Conservation (phyloP, 2,113 vertebrate species). For the Nycticebus coucang region DNA sequence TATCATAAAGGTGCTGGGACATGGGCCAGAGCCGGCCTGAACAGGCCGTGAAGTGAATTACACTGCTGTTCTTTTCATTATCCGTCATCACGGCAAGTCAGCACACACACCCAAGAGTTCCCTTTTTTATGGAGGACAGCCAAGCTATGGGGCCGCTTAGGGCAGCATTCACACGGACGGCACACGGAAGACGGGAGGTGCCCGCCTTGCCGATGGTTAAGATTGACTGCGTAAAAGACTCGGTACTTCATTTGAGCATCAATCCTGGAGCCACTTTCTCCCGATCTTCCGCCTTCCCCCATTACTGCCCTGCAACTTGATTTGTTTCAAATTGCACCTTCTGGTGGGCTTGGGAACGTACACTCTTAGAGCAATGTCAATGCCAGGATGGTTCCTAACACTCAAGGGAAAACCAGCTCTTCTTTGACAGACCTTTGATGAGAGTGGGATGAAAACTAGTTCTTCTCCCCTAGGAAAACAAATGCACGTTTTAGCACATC, state of each 20-base stretch:
- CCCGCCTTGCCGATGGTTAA: neutral
- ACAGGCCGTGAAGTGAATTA: neutral
- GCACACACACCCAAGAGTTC: neutral
- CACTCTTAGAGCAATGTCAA: neutral
- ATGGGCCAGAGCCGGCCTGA: neutral
- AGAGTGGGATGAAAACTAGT: slow-evolving; percentile 24
- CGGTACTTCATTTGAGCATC: neutral
- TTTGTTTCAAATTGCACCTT: neutral
- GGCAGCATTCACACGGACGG: neutral
- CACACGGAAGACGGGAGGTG: neutral
- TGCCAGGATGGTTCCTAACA: neutral
- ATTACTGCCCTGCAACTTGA: neutral
- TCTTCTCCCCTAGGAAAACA: neutral
- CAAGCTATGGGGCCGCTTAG: neutral
- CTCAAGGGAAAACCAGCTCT: neutral
- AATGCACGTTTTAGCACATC: neutral
- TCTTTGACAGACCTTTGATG: neutral
- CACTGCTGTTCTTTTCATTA: neutral
- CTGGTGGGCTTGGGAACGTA: neutral
- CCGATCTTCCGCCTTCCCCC: neutral
- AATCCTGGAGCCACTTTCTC: neutral
- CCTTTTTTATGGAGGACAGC: neutral
- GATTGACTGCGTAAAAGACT: neutral
- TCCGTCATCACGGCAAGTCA: neutral
- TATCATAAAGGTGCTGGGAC: neutral